Base-by-base conservation (phyloP, 2,888 invertebrate genomes). In the Drosophila sordidula region DNA sequence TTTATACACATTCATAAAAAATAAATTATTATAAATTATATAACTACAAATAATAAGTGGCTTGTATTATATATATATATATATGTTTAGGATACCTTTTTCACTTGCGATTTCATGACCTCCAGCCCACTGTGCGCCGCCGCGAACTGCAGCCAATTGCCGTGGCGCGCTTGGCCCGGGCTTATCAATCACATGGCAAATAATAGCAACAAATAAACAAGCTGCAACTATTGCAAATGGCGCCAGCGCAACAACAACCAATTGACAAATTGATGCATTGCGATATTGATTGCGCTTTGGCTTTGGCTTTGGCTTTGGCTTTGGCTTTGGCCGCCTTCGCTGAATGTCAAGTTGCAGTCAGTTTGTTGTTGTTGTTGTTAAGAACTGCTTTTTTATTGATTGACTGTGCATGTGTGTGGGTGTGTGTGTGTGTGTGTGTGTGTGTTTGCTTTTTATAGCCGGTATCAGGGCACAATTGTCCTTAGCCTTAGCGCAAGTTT, bases 221-320 rank as follows among this genome's bases (percentile, higher is more conserved):
- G 75, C 64, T 65, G 42, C 79, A 66, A 67, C 67, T 54, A 59
- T 47, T 58, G 25, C 36, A 36, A 16, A 36, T 8, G 49, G 36
- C 4, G 36, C 4, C 49, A 16, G 12, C 47, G 8, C 8, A 12
- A 3, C 36, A 16, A 12, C 50, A 22, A 14, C 47, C 25, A 47
- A 61, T 68, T 78, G 79, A 72, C 72, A 85, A 72, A 87, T 87
- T 85, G 88, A 79, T 72, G 70, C 70, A 83, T 85, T 79, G 86
- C 58, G 39, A 52, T 77, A 87, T 70, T 75, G 75, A 78, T 85
- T 84, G 68, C 57, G 42, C 11, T 46, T 32, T 82, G 26, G 51
- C 57, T 75, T 56, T 61, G 59, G 57, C 76, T 46, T 32, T 82
- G 26, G 51, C 57, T 75, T 56, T 61, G 59, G 57, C 76, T 55